These are phyloP conservation scores for Sebastes variabilis DNA, from an alignment of 2,797 vertebrate genomes.

Conservation along the genomic window DNA sequence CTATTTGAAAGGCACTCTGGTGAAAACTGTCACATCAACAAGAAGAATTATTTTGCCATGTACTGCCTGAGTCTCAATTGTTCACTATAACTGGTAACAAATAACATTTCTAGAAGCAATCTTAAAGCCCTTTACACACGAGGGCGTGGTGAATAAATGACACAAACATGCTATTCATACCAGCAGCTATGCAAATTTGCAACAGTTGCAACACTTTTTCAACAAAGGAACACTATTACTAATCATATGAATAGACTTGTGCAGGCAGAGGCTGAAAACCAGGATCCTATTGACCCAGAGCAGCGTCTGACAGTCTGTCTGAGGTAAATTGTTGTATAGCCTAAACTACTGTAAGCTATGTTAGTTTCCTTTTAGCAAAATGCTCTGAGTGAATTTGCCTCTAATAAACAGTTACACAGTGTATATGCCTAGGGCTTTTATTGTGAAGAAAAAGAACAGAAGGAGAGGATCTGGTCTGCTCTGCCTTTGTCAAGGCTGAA, in stretches of 20 bases:
- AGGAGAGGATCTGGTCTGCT: too few species aligned
- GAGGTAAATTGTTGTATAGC: too few species aligned
- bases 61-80: background rate
- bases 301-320: background rate
- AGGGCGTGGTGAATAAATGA: background rate
- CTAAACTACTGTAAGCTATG: background rate
- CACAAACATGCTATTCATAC: background rate
- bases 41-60: background rate
- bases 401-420: too few species aligned
- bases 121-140: too few species aligned
- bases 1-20: background rate
- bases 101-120: too few species aligned
- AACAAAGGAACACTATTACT: background rate
- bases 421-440: background rate
- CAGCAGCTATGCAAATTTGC: fast-evolving
- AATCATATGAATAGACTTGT: background rate
- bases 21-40: slow-evolving; percentile 30
- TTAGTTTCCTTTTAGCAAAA: background rate
- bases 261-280: background rate
- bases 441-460: too few species aligned
- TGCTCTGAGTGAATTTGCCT: background rate
- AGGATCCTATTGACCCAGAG: background rate
- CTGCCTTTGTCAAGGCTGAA: too few species aligned
- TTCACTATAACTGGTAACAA: too few species aligned
- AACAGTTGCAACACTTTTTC: background rate